Percentiles rank a stretch among this genome's conserved stretches.
These are phyloP conservation scores for Mesorhabditis belari DNA, from an alignment of 2,888 invertebrate species.

Conservation along the genomic window DNA sequence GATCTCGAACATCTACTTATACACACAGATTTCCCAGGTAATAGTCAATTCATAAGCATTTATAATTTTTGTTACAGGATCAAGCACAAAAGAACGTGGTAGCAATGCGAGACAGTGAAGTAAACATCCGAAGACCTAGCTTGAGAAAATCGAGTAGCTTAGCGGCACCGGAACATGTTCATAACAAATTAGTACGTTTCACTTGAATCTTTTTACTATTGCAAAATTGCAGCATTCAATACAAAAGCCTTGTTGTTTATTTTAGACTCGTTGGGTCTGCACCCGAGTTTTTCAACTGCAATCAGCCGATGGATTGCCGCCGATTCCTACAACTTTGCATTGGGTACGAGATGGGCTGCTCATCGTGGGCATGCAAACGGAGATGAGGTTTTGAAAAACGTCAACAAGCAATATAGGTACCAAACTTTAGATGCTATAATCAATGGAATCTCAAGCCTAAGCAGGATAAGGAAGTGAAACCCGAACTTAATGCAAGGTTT, in stretches of 20 bases:
- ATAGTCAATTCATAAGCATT: neutral
- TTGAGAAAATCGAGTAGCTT: constrained; percentile 42
- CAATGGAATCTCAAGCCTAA: constrained; percentile 36
- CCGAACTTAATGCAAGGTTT: neutral
- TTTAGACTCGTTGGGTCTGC: constrained; percentile 45
- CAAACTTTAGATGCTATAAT: constrained; percentile 1
- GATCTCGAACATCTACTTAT: constrained; percentile 68
- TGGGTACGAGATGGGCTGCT: constrained; percentile 97
- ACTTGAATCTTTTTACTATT: neutral
- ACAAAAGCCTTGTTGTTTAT: neutral
- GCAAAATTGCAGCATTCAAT: too few relatives aligned
- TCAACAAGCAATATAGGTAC: constrained; percentile 53
- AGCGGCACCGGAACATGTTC: constrained; percentile 16
- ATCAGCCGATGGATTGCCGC: constrained; percentile 82
- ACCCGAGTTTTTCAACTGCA: constrained; percentile 38
- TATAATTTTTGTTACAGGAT: constrained; percentile 58
- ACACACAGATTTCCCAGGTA: constrained; percentile 68
- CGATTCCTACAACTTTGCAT: constrained; percentile 93
- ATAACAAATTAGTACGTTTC: constrained; percentile 18
- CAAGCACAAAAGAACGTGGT: constrained; percentile 87
- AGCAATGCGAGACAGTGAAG: constrained; percentile 64
- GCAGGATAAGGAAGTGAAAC: neutral
- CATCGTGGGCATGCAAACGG: constrained; percentile 98
- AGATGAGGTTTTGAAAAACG: constrained; percentile 98
- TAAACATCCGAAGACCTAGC: constrained; percentile 30